Base-by-base conservation (phyloP, 2,797 vertebrate species). In the Cephalopachus bancanus region DNA sequence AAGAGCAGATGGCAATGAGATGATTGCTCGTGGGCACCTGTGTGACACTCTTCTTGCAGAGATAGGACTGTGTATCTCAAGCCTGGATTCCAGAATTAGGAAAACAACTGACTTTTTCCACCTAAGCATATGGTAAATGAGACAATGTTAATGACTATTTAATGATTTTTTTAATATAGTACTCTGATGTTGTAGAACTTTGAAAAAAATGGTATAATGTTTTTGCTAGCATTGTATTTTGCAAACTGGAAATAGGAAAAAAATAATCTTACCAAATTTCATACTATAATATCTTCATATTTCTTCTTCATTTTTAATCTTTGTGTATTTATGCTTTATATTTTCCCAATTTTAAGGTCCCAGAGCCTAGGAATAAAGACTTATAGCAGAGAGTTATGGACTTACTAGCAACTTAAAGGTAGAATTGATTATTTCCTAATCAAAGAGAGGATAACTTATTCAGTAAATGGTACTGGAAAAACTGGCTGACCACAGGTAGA, bases 121-220 rank as follows among this genome's bases (percentile, higher is more conserved):
- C 91, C 74, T 95, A 93, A 84, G 37, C 60, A 33, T 83, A 19
- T 83, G 59, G 53, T 83, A 94, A 91, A 95, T 91, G 86, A 96
- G 69, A 97, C 44, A 96, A 88, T 57, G 64, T 81, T 96, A 96
- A 96, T 93, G 88, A 92, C 85, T 92, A 69, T 55, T 93, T 94
- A 96, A 96, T 94, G 91, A 76, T 84, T 87, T 96, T 91, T 84
- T 28, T 3, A 95, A 92, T 67, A 33, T 80, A 95, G 83, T 93
- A 49, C 28, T 76, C 30, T 30, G n/a, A n/a, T 69, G 79, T 79
- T 76, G 8, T 91, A 59, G 86, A 89, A 86, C 84, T 84, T 83
- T 92, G 49, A 93, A 94, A 94, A 75, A 87, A 96, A 96, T 60
- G 75, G 55, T 75, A 33, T 64, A 83, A 60, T 28, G 60, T 19